Conservation (phyloP, 2,888 invertebrate species). For the Agrilus biguttatus region DNA sequence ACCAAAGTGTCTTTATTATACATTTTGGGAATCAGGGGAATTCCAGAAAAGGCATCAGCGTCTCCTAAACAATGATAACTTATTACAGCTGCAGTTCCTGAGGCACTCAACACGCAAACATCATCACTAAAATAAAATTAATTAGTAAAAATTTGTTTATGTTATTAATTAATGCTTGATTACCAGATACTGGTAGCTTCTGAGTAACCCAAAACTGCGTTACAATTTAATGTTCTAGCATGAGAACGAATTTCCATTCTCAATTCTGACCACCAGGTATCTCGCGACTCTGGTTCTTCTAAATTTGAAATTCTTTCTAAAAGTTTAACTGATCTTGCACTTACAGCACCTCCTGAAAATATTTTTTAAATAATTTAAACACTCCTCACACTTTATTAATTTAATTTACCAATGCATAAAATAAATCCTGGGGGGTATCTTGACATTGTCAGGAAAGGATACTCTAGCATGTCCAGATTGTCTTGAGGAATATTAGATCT, state of each 20-base stretch:
- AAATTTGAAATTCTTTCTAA: conserved; percentile 67
- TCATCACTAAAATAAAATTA: conserved; percentile 57
- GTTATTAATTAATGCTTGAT: conserved; percentile 9
- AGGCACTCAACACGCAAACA: conserved; percentile 84
- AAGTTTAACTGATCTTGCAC: conserved; percentile 70
- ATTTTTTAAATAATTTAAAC: conserved; percentile 2
- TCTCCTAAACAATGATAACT: conserved; percentile 38
- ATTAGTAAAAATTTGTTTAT: conserved; percentile 5
- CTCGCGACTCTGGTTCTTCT: conserved; percentile 82
- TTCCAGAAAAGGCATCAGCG: conserved; percentile 16
- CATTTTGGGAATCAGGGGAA: conserved; percentile 16
- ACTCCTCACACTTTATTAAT: not conserved
- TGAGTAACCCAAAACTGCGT: conserved; percentile 86
- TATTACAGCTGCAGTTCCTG: conserved; percentile 84
- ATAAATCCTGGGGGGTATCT: conserved; percentile 84
- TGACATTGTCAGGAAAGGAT: conserved; percentile 87
- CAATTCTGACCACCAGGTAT: conserved; percentile 95
- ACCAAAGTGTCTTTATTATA: conserved; percentile 29
- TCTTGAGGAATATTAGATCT: conserved; percentile 59
- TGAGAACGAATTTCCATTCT: conserved; percentile 91
- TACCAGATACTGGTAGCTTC: conserved; percentile 88
- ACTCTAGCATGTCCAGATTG: conserved; percentile 80
- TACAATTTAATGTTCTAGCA: conserved; percentile 81
- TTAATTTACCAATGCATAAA: conserved; percentile 58
- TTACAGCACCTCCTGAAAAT: conserved; percentile 58